A percentile compares a stretch with the other conserved stretches of the same genome.
These are phyloP conservation scores for Phylloscopus whistleri DNA, from an alignment of 2,113 vertebrate genomes.

Conservation along the genomic window DNA sequence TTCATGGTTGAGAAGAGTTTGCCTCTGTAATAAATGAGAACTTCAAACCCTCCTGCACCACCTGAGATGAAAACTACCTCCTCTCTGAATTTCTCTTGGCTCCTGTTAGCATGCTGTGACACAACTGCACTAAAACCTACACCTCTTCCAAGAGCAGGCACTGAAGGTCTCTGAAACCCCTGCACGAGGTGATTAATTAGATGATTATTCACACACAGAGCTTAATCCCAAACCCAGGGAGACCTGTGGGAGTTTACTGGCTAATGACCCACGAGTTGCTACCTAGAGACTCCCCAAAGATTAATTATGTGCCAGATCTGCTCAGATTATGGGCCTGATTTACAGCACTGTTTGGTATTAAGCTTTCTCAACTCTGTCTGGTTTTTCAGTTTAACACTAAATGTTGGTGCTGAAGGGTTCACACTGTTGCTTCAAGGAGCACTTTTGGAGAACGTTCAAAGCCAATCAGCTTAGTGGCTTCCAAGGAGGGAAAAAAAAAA, in stretches of 20 bases:
- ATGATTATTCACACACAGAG: constrained; percentile 19
- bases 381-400: background rate
- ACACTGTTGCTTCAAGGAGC: background rate
- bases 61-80: background rate
- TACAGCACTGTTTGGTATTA: background rate
- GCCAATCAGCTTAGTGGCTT: background rate
- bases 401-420: background rate
- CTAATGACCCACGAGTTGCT: background rate
- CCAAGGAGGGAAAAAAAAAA: background rate
- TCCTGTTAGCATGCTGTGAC: background rate
- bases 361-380: background rate
- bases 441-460: background rate
- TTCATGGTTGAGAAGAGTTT: background rate
- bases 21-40: background rate
- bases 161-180: background rate
- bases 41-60: background rate
- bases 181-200: constrained; percentile 28
- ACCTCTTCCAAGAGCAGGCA: background rate
- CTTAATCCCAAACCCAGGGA: constrained; percentile 15
- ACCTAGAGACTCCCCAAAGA: background rate
- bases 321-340: constrained; percentile 3
- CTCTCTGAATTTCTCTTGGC: background rate
- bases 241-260: constrained; percentile 9
- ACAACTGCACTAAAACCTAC: background rate
- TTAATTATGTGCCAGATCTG: background rate